Conservation (phyloP, 2,888 invertebrate species). For the Chrysopilus asiliformis region DNA sequence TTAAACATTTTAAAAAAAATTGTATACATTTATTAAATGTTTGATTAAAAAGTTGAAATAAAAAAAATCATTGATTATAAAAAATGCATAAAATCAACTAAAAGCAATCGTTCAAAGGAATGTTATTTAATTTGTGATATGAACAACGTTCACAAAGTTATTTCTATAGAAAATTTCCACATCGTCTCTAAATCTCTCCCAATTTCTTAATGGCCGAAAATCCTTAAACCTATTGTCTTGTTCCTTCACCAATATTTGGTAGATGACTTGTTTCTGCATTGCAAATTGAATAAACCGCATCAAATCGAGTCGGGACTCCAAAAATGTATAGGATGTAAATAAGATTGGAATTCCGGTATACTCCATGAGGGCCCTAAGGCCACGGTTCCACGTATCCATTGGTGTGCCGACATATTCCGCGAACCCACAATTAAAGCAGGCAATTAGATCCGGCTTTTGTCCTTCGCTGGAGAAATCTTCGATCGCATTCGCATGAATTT, state of each 20-base stretch:
- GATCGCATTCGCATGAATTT: constrained; percentile 15
- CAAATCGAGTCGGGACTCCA: constrained; percentile 22
- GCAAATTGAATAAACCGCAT: constrained; percentile 18
- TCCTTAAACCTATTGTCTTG: constrained; percentile 24
- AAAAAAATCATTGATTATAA: too few relatives aligned
- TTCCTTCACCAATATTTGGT: constrained; percentile 6
- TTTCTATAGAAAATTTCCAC: constrained; percentile 25
- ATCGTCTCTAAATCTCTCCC: constrained; percentile 16
- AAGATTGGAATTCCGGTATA: constrained; percentile 22
- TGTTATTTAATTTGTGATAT: constrained; percentile 4
- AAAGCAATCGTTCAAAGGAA: not conserved
- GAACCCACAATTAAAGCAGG: constrained; percentile 26
- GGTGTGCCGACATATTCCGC: constrained; percentile 14
- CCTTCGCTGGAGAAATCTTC: constrained; percentile 18
- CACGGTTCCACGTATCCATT: constrained; percentile 15
- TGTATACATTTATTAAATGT: too few relatives aligned
- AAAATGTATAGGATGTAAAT: constrained; percentile 24
- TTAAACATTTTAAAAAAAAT: too few relatives aligned
- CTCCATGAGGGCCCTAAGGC: constrained; percentile 18
- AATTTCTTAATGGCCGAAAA: constrained; percentile 22
- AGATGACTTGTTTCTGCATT: constrained; percentile 5
- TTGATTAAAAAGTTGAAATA: too few relatives aligned
- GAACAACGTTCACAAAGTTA: constrained; percentile 24
- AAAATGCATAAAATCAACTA: too few relatives aligned
- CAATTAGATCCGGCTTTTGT: constrained; percentile 20